Conservation (phyloP, 2,888 invertebrate genomes). For the Mesopsocus fuscifrons region DNA sequence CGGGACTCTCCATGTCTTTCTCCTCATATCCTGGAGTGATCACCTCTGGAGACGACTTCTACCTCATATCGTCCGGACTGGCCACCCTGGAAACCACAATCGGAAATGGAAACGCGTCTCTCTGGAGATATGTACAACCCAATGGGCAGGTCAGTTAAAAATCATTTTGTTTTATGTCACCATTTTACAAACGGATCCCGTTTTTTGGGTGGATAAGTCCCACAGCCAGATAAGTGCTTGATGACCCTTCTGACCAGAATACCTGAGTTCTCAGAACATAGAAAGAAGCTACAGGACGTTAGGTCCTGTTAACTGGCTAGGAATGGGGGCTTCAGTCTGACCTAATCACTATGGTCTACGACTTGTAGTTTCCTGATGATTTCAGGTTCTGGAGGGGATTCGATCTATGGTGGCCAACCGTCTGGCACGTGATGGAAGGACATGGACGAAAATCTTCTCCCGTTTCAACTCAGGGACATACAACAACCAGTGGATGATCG, state of each 20-base stretch:
- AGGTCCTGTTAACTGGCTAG: no score
- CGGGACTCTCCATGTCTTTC: conserved; percentile 37
- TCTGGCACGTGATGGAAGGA: conserved; percentile 33
- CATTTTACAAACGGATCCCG: no score
- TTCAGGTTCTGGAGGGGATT: conserved; percentile 33
- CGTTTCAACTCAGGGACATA: conserved; percentile 51
- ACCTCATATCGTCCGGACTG: conserved; percentile 37
- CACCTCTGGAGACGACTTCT: conserved; percentile 43
- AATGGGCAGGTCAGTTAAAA: conserved; percentile 30
- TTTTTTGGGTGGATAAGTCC: no score
- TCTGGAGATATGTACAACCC: conserved; percentile 35
- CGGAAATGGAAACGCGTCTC: conserved; percentile 39
- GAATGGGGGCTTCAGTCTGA: no score
- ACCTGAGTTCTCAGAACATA: no score
- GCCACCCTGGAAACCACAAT: conserved; percentile 47
- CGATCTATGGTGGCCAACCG: conserved; percentile 46
- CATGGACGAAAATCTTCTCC: conserved; percentile 39
- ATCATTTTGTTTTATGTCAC: no score
- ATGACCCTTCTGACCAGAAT: no score
- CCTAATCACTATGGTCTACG: no score
- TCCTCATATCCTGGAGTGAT: conserved; percentile 39
- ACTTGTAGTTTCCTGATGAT: no score
- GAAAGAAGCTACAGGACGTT: no score
- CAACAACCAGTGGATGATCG: conserved; percentile 54
- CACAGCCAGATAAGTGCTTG: no score